Base-by-base conservation (phyloP, 2,888 invertebrate species). In the Cryptus viduatorius region DNA sequence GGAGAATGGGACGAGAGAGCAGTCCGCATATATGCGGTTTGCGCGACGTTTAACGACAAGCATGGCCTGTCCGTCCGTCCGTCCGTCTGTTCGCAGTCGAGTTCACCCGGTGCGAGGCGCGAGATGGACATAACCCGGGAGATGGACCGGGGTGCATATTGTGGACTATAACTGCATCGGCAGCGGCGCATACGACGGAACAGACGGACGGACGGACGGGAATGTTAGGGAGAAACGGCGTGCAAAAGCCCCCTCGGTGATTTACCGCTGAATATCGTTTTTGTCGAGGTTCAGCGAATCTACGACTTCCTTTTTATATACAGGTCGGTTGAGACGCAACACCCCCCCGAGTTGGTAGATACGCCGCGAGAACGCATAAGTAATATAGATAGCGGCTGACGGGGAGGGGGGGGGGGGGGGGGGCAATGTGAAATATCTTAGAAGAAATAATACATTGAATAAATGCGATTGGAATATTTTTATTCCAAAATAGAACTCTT, bases 211-310 rank as follows among this genome's bases (percentile, higher is more conserved):
- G 59, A 42, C 53, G 42, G 44, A 53, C 44, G 46, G 64, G 65
- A 46, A 16, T 31, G 7, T 42, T 16, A 46, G 14, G 16, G 42
- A 64, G 64, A 50, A 46, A 16, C 67, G 31, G 37, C 65, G 72
- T 46, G 76, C 87, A 87, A 89, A 91, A 91, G 86, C 87, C 72
- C n/a, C 29, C 29, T 68, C 86, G 83, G 89, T 93, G 93, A 93
- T 93, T 93, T 93, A 93, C 91, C 91, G 92, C 88, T 88, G 89
- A 89, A 92, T 90, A 91, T 90, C 88, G 89, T 90, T 90, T 89
- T 90, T 88, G 88, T 87, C 87, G 84, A 86, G 79, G 65, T 84
- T 71, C 64, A 31, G 50, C n/a, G 48, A 64, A 16, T 50, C 67
- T 1, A 14, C 31, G 50, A 29, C 24, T 75, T 81, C 29, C 53